Evolutionary conservation across 2,797 vertebrate genomes (phyloP).

Genomic region (Halcyon smyrnensis): DNA sequence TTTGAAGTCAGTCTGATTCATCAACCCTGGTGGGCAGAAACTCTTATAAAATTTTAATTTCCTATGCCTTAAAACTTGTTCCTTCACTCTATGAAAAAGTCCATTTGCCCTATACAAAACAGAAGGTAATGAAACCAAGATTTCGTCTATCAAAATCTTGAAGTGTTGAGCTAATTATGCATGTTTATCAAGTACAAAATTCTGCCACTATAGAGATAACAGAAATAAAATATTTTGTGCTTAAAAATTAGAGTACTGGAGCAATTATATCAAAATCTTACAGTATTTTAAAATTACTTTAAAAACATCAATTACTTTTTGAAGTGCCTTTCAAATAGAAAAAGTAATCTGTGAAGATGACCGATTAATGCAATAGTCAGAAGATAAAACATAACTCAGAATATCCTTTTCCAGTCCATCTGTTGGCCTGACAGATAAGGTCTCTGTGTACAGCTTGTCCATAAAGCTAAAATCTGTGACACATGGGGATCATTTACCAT

Average conservation of each 20-base stretch:
- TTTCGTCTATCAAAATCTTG: not conserved
- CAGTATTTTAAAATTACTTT: not conserved
- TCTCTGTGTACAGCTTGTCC: not conserved
- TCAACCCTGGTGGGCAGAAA: conserved; percentile 38
- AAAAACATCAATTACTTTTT: not conserved
- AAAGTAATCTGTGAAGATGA: not conserved
- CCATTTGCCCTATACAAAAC: conserved; percentile 17
- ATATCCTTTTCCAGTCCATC: not conserved
- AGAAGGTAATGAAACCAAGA: not conserved
- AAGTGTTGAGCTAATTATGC: not conserved
- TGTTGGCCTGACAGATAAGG: not conserved
- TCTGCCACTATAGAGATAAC: not conserved
- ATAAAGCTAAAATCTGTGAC: not conserved
- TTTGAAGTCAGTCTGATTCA: conserved; percentile 60
- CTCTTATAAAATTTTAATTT: conserved; percentile 49
- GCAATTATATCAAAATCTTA: not conserved
- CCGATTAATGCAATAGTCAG: not conserved
- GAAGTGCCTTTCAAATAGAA: not conserved
- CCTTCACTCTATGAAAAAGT: conserved; percentile 1
- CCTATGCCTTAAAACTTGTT: conserved; percentile 27
- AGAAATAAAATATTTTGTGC: not conserved
- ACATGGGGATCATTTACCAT: not conserved
- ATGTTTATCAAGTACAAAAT: not conserved
- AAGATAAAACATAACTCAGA: not conserved
- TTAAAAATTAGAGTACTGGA: not conserved